Percentiles rank a stretch among this genome's conserved stretches.
These are phyloP conservation scores for Hylaea fasciaria DNA, from an alignment of 2,888 invertebrate genomes.

Conservation along the genomic window DNA sequence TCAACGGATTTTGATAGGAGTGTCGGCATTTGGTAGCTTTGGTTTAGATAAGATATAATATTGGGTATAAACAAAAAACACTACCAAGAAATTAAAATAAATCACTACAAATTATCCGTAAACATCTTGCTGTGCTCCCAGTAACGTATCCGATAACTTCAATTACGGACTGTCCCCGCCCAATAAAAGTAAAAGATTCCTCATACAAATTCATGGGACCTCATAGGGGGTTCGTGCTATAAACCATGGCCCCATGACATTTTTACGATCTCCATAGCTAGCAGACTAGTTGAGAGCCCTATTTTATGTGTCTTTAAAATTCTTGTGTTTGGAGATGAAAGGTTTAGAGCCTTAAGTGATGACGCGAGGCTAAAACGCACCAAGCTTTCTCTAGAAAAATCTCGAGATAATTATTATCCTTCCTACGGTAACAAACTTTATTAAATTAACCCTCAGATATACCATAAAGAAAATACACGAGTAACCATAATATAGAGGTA, in stretches of 20 bases:
- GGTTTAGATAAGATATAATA: too few relatives aligned
- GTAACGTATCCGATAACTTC: conserved; percentile 24
- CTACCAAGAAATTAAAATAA: too few relatives aligned
- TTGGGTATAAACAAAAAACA: too few relatives aligned
- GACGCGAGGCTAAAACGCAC: conserved; percentile 9
- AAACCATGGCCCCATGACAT: conserved; percentile 59
- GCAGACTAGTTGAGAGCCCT: conserved; percentile 48
- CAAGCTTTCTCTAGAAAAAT: not conserved
- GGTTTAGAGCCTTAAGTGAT: conserved; percentile 47
- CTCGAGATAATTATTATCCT: too few relatives aligned
- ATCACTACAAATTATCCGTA: not conserved
- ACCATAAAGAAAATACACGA: too few relatives aligned
- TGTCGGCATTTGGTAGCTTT: too few relatives aligned
- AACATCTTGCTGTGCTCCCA: not conserved
- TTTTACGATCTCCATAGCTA: conserved; percentile 64
- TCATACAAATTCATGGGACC: conserved; percentile 55
- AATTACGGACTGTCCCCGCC: conserved; percentile 20
- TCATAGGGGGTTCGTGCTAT: conserved; percentile 52
- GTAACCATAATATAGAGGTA: too few relatives aligned
- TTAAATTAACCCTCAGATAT: too few relatives aligned
- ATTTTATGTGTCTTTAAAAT: conserved; percentile 68
- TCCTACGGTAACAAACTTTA: too few relatives aligned
- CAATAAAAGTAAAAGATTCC: conserved; percentile 16
- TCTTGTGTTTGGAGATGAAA: conserved; percentile 58
- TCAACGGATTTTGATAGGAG: too few relatives aligned